Percentiles rank a stretch among this genome's conserved stretches.
Evolutionary conservation across 2,797 vertebrate species (phyloP).

Genomic region (Ataeniobius toweri): DNA sequence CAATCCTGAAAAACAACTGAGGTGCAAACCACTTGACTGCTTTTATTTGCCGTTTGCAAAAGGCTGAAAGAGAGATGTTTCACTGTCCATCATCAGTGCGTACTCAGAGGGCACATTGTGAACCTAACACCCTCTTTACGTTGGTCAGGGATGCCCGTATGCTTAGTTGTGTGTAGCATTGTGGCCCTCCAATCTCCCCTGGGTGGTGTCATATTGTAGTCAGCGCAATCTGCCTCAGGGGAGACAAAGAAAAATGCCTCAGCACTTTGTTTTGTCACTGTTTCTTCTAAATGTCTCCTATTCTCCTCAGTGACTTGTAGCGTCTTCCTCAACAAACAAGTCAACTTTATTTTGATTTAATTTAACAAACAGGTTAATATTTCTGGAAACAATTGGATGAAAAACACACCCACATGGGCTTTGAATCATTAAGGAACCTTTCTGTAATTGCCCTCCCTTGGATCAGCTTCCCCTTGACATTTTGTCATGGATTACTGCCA

Average conservation of each 20-base stretch:
- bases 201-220: constrained; percentile 59
- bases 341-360: constrained; percentile 1
- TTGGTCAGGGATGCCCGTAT: constrained; percentile 48
- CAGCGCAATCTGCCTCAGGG: constrained; percentile 25
- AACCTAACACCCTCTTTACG: constrained; percentile 62
- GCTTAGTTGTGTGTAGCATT: constrained; percentile 25
- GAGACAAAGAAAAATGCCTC: constrained; percentile 30
- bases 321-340: constrained; percentile 29
- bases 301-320: constrained; percentile 14
- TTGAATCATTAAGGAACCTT: constrained; percentile 24
- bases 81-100: constrained; percentile 51
- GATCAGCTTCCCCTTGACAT: constrained; percentile 60
- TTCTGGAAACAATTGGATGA: constrained; percentile 17
- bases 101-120: constrained; percentile 35
- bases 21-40: constrained; percentile 44
- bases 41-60: constrained; percentile 58
- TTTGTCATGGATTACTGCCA: constrained; percentile 57
- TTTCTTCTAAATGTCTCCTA: constrained; percentile 18
- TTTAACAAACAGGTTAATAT: constrained; percentile 14
- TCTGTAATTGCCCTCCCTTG: constrained; percentile 25
- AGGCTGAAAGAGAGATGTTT: constrained; percentile 57
- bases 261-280: constrained; percentile 38
- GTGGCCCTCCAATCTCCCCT: constrained; percentile 40
- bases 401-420: constrained; percentile 14
- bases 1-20: constrained; percentile 38